Evolutionary conservation across 2,888 invertebrate species (phyloP), one percentile per base, ranked within the genome.

Genomic region (Tinea trinotella): DNA sequence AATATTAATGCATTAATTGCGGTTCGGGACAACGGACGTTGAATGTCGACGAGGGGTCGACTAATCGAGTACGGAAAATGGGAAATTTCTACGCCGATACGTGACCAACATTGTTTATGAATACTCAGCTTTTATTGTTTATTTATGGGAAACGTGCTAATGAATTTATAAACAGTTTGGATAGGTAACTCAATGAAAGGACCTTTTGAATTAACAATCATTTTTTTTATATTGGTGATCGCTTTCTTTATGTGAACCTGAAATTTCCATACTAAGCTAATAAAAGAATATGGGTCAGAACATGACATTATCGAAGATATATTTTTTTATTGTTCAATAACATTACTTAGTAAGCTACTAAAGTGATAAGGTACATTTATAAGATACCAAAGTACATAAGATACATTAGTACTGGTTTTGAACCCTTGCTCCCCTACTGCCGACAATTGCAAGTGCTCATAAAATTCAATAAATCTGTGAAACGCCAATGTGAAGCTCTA

Each of bases 401-500:
- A n/a, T n/a, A n/a, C n/a, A n/a, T n/a, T n/a, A n/a, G n/a, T n/a
- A n/a, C n/a, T n/a, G n/a, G n/a, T n/a, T n/a, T n/a, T n/a, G n/a
- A n/a, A n/a, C n/a, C n/a, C n/a, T 80, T 74, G 77, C 74, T 78
- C 68, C 73, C 72, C 72, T 72, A 70, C 67, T 71, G 73, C 67
- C 71, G 72, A 68, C 69, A 53, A 68, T 74, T 72, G 71, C 72
- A 73, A 71, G 74, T 76, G 30, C 30, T 30, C 30, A 30, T 30
- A 7, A n/a, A n/a, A n/a, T n/a, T 67, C 75, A 74, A 75, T 78
- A 80, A 80, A 76, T 75, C 77, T 72, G 76, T 73, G 82, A 82
- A 81, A 80, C 75, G 79, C 68, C 66, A 64, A 60, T 70, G 64
- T 67, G 68, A 65, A 68, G 70, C 69, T 10, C n/a, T 10, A 10